Evolutionary conservation across 2,113 vertebrate genomes (phyloP), one percentile per base, ranked within the genome.

Genomic region (Cisticola juncidis): DNA sequence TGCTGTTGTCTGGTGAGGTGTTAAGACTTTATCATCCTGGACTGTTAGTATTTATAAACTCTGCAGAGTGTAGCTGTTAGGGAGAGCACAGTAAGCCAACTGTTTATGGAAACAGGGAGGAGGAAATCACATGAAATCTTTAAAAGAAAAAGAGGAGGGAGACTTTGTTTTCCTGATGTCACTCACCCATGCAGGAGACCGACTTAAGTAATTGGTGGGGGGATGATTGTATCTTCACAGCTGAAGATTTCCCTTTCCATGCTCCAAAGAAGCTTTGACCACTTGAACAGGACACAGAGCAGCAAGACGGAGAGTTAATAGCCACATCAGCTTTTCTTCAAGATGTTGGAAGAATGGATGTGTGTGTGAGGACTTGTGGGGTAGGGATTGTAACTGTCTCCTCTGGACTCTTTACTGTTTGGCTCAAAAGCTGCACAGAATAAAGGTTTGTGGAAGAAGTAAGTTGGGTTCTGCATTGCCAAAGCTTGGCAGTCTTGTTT

Each of bases 201-300:
- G 78, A 91, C 48, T 40, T 44, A 64, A 81, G 31, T 82, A 69
- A 85, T 38, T 69, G 44, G 26, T 4, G n/a, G 56, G 25, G 53
- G 21, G 12, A 9, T 91, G 80, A 54, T 96, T 96, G 9, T 95
- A 36, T 97, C 53, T 96, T 96, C 93, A 60, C 98, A 99, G 99
- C 97, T 99, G 25, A 99, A 99, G 93, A 98, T 69, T 62, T 99
- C 99, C 89, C 98, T 99, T 77, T 78, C 98, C 93, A 95, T 98
- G 97, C 98, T 99, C 69, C 99, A 99, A 95, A 98, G 98, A 95
- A 99, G 98, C 95, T 99, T 99, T 93, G 98, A 99, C 51, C 92
- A 97, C 54, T 97, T 98, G 91, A 99, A 99, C 96, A 98, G 89
- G 92, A 99, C 98, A 70, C 97, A 97, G 92, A 97, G 81, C 15